Percentiles rank a stretch among this genome's conserved stretches.
These are phyloP conservation scores for Cossypha dichroa DNA, from an alignment of 2,797 vertebrate species.

Conservation along the genomic window DNA sequence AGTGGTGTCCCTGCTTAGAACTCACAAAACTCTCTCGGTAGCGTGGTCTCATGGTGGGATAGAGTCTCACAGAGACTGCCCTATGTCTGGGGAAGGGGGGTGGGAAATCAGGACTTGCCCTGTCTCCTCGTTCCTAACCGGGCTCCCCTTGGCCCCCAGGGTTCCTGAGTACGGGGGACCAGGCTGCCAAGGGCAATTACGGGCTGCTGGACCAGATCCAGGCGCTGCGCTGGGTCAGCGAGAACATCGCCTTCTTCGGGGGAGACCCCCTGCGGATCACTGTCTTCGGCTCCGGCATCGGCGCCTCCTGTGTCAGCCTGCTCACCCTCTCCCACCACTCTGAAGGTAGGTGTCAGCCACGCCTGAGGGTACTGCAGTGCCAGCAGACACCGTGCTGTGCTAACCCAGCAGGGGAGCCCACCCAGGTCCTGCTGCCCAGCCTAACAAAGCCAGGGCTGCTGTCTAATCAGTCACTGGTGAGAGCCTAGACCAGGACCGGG, in stretches of 20 bases:
- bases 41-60: neutral
- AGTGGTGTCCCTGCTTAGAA: neutral
- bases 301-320: conserved; percentile 96
- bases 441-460: neutral
- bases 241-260: conserved; percentile 98
- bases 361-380: neutral
- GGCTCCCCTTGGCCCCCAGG: conserved; percentile 76
- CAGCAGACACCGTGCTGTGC: neutral
- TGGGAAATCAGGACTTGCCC: neutral
- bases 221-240: conserved; percentile 96
- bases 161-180: conserved; percentile 96
- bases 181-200: conserved; percentile 98
- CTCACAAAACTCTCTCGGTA: neutral
- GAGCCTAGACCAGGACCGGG: neutral
- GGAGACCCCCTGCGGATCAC: conserved; percentile 97
- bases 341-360: conserved; percentile 84
- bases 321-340: conserved; percentile 97
- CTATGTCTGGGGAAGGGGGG: neutral
- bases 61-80: neutral
- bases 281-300: conserved; percentile 96
- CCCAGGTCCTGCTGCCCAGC: rapidly evolving
- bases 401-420: rapidly evolving
- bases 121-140: neutral
- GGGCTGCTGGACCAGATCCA: conserved; percentile 98
- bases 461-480: neutral